Conservation (phyloP, 2,888 invertebrate genomes). For the Candidula unifasciata region DNA sequence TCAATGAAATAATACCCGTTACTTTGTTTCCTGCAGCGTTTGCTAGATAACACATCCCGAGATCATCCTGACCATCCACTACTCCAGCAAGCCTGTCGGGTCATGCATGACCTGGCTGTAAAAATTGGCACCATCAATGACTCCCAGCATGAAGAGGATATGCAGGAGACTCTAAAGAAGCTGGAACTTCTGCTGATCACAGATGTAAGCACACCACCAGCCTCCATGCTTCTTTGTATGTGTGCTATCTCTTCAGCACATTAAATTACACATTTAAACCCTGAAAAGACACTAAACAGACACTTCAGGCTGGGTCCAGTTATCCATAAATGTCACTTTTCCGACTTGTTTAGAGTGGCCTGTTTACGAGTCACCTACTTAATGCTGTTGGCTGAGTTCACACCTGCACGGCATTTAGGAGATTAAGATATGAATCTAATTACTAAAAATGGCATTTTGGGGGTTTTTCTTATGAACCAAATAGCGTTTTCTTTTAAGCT, state of each 20-base stretch:
- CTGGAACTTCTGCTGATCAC: constrained; percentile 87
- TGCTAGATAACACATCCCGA: constrained; percentile 93
- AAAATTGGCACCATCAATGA: constrained; percentile 89
- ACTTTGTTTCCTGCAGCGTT: constrained; percentile 82
- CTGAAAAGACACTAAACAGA: neutral
- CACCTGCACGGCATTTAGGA: too few species aligned
- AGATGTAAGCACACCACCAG: constrained; percentile 72
- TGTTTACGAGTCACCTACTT: too few species aligned
- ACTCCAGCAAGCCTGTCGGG: constrained; percentile 88
- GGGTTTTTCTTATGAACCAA: too few species aligned
- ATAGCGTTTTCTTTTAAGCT: too few species aligned
- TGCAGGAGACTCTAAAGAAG: constrained; percentile 86
- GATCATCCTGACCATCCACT: constrained; percentile 93
- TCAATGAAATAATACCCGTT: neutral
- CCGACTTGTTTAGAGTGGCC: too few species aligned
- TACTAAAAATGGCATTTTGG: too few species aligned
- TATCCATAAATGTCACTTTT: too few species aligned
- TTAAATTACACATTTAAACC: neutral
- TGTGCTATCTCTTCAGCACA: neutral
- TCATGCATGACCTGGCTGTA: constrained; percentile 92
- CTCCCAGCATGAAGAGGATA: constrained; percentile 88
- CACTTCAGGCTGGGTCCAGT: too few species aligned
- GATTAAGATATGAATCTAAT: too few species aligned
- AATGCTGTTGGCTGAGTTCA: too few species aligned
- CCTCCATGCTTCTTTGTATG: neutral